Conservation (phyloP, 1,140 invertebrate species). For the Drosophila teissieri region DNA sequence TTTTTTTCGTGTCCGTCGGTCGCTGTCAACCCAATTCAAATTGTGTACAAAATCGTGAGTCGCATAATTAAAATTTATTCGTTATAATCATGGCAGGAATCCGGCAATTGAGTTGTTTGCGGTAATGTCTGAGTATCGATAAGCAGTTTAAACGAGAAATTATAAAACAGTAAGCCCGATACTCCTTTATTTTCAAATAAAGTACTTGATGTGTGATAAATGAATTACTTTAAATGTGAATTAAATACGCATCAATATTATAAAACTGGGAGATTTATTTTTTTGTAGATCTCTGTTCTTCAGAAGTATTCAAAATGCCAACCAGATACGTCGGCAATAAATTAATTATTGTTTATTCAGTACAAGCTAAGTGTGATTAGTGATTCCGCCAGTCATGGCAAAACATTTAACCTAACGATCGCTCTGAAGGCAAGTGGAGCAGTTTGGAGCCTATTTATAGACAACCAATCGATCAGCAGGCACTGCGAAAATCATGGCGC, state of each 20-base stretch:
- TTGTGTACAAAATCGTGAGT: slow-evolving; percentile 80
- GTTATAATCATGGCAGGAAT: slow-evolving; percentile 63
- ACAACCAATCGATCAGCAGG: slow-evolving; percentile 30
- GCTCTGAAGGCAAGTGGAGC: slow-evolving; percentile 14
- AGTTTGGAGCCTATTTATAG: slow-evolving; percentile 52
- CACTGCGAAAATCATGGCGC: slow-evolving; percentile 48
- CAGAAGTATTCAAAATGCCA: background rate
- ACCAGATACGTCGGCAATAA: too few species aligned
- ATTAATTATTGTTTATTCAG: slow-evolving; percentile 45
- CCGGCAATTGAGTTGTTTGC: slow-evolving; percentile 68
- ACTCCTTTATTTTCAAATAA: background rate
- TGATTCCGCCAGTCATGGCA: slow-evolving; percentile 27
- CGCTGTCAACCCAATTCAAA: slow-evolving; percentile 81
- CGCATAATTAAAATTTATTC: slow-evolving; percentile 80
- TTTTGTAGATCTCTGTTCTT: too few species aligned
- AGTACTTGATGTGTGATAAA: too few species aligned
- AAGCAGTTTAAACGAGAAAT: slow-evolving; percentile 23
- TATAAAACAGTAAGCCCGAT: background rate
- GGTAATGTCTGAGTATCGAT: slow-evolving; percentile 10
- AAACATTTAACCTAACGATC: slow-evolving; percentile 31
- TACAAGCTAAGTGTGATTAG: slow-evolving; percentile 35
- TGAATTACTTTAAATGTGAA: too few species aligned
- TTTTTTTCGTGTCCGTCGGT: slow-evolving; percentile 46
- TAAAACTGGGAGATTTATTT: too few species aligned
- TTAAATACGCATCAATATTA: too few species aligned